Conservation (phyloP, 1,140 invertebrate genomes). For the Drosophila repleta region DNA sequence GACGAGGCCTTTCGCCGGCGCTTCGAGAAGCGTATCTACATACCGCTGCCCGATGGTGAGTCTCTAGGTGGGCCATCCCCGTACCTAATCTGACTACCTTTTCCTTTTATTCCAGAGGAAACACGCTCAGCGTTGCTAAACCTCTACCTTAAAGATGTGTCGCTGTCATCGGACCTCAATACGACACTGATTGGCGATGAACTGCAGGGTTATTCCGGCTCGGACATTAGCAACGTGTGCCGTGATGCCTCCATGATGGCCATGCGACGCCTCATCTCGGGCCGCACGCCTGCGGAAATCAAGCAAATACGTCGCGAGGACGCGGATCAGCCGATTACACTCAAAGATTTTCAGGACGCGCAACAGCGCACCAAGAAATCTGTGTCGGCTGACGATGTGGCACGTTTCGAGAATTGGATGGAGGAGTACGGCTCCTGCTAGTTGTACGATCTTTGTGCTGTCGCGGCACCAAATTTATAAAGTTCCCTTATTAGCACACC, state of each 20-base stretch:
- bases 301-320: slow-evolving; percentile 96
- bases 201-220: slow-evolving; percentile 97
- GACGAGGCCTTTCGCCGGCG: slow-evolving; percentile 98
- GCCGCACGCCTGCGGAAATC: slow-evolving; percentile 96
- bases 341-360: slow-evolving; percentile 94
- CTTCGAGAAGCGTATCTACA: slow-evolving; percentile 99
- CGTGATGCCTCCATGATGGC: slow-evolving; percentile 99
- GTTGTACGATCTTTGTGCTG: slow-evolving; percentile 69
- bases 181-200: slow-evolving; percentile 91
- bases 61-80: neutral
- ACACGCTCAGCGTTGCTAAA: slow-evolving; percentile 94
- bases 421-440: slow-evolving; percentile 93
- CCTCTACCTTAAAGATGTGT: slow-evolving; percentile 96
- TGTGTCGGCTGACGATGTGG: slow-evolving; percentile 95
- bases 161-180: slow-evolving; percentile 91
- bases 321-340: slow-evolving; percentile 95
- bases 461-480: slow-evolving; percentile 46
- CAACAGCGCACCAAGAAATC: slow-evolving; percentile 96
- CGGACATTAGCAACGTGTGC: slow-evolving; percentile 99
- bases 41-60: slow-evolving; percentile 95
- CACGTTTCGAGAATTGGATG: slow-evolving; percentile 99
- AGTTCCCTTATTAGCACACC: slow-evolving; percentile 21
- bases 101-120: slow-evolving; percentile 84
- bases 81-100: neutral
- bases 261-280: slow-evolving; percentile 96